Base-by-base conservation (phyloP, 2,797 vertebrate genomes). In the Eulemur coronatus region DNA sequence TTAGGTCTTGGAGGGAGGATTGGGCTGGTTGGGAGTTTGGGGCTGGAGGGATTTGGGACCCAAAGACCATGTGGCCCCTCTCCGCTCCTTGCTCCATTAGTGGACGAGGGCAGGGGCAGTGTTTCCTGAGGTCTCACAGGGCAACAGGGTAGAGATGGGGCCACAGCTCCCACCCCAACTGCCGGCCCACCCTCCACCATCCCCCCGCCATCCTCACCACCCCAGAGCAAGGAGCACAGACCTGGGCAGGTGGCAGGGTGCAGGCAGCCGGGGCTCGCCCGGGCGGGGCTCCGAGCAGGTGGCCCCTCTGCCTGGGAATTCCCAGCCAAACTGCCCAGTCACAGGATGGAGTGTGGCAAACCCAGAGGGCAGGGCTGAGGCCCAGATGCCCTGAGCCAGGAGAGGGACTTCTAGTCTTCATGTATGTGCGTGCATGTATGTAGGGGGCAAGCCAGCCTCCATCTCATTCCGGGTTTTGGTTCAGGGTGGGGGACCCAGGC, bases 311-410 rank as follows among this genome's bases (percentile, higher is more conserved):
- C 41, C 12, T 1, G 96, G 97, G 95, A 76, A 78, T 92, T 91
- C 82, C 97, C 78, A 12, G 89, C 30, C 4, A 7, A n/a, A 41
- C 46, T 43, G 46, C 63, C 10, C 3, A 6, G 59, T 96, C 91
- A 95, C 1, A 1, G 86, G 14, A 1, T 67, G 97, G 93, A 96
- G 96, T 86, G 43, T 4, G 63, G 55, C 10, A 61, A 9, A 4
- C 24, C 33, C 63, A 65, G 63, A 65, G 63, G 63, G 63, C 63
- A n/a, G 63, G 33, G 63, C 63, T 65, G 61, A n/a, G 61, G 61
- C 61, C 61, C 63, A n/a, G 30, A 17, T 7, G 15, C 15, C 15
- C 33, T 65, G 63, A 65, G 33, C 63, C 7, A 33, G 33, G 63
- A 65, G 4, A 50, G 50, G 17, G 35, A 7, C 4, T 24, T 55